Percentiles rank a stretch among this genome's conserved stretches.
Conservation (phyloP, 1,140 invertebrate species). For the Bombus waltoni region DNA sequence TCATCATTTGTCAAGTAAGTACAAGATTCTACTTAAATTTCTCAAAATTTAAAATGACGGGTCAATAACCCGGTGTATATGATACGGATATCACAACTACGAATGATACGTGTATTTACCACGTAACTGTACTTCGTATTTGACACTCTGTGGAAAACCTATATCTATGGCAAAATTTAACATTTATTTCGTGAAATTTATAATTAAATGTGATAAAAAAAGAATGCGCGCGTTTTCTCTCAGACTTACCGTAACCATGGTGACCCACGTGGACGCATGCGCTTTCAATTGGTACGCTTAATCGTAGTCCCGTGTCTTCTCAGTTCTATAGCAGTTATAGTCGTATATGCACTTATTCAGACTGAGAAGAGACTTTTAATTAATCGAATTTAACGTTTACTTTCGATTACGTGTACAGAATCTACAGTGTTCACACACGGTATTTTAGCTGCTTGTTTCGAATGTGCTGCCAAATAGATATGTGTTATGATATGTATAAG, state of each 20-base stretch:
- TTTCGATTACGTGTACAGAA: background rate
- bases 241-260: constrained; percentile 24
- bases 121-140: background rate
- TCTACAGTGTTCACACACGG: background rate
- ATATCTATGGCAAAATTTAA: background rate
- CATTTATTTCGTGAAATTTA: background rate
- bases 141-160: background rate
- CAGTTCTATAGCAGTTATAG: constrained; percentile 1
- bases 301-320: background rate
- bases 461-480: constrained; percentile 22
- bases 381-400: constrained; percentile 3
- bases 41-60: background rate
- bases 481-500: constrained; percentile 10
- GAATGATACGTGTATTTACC: background rate
- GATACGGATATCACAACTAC: background rate
- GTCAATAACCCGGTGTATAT: background rate
- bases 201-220: background rate
- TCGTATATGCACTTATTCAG: no score
- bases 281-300: background rate
- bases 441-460: background rate
- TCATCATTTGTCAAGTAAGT: constrained; percentile 36
- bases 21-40: background rate
- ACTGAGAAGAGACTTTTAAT: background rate
- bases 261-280: constrained; percentile 41
- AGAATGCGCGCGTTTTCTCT: constrained; percentile 9